Percentiles rank a stretch among this genome's conserved stretches.
Conservation (phyloP, 2,888 invertebrate genomes). For the Ectemnius continuus region DNA sequence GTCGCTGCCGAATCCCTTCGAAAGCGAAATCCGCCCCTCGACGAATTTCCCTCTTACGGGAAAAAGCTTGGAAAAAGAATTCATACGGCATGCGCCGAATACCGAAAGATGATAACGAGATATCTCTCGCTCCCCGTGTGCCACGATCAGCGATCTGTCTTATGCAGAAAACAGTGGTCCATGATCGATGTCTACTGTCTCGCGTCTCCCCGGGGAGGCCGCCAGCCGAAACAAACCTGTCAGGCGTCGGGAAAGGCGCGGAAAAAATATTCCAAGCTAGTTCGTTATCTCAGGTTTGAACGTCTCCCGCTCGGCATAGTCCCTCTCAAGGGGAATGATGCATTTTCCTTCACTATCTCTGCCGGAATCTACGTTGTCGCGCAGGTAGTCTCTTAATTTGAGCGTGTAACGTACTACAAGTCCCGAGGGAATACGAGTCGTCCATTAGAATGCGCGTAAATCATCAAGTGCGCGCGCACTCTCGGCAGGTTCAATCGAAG, state of each 20-base stretch:
- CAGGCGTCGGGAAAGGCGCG: constrained; percentile 10
- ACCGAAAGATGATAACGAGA: constrained; percentile 38
- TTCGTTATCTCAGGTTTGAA: constrained; percentile 13
- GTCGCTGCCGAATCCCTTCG: constrained; percentile 61
- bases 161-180: not conserved
- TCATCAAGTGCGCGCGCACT: not conserved
- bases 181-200: constrained; percentile 35
- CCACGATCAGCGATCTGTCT: constrained; percentile 24
- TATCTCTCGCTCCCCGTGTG: constrained; percentile 5
- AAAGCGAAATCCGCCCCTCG: constrained; percentile 22
- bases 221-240: constrained; percentile 15
- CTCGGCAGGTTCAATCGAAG: not conserved
- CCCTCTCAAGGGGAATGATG: not conserved
- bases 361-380: not conserved
- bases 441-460: not conserved
- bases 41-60: constrained; percentile 21
- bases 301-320: not conserved
- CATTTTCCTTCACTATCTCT: not conserved
- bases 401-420: not conserved
- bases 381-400: constrained; percentile 1
- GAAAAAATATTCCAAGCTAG: not conserved
- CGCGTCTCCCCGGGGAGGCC: constrained; percentile 11
- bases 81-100: not conserved
- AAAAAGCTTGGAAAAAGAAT: constrained; percentile 43
- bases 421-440: not conserved